Conservation (phyloP, 1,140 invertebrate genomes). For the Drosophila ficusphila region DNA sequence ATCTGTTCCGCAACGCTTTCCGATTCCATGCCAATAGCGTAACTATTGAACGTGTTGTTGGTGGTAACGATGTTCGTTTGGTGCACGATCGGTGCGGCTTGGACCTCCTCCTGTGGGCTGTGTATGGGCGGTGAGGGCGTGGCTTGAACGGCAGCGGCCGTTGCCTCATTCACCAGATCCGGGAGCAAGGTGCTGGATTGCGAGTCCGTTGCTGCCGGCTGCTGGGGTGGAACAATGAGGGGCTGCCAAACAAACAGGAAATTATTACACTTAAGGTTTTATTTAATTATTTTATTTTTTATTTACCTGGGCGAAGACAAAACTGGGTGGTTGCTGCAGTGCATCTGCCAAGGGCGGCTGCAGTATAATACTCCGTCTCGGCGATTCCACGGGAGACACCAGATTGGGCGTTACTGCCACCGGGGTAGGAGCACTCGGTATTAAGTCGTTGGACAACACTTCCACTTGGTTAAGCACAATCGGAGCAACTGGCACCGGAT, state of each 20-base stretch:
- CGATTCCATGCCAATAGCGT: conserved; percentile 53
- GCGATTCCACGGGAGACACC: conserved; percentile 67
- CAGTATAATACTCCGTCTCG: conserved; percentile 85
- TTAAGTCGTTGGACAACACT: conserved; percentile 11
- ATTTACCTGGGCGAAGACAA: conserved; percentile 65
- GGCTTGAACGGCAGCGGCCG: conserved; percentile 28
- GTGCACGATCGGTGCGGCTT: conserved; percentile 2
- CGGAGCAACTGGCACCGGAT: conserved; percentile 11
- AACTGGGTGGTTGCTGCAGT: conserved; percentile 78
- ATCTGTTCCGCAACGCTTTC: conserved; percentile 28
- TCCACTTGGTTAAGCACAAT: conserved; percentile 21
- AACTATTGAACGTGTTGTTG: conserved; percentile 49
- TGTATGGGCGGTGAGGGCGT: conserved; percentile 30
- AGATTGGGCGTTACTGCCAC: conserved; percentile 18
- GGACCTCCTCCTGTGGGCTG: conserved; percentile 4
- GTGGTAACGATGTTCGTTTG: conserved; percentile 38
- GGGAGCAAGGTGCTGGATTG: conserved; percentile 38
- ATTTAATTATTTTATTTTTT: background rate
- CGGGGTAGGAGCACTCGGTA: background rate
- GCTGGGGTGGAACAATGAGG: conserved; percentile 44
- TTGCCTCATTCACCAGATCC: conserved; percentile 66
- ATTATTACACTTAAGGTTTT: background rate
- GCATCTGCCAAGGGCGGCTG: conserved; percentile 84
- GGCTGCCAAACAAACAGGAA: conserved; percentile 26
- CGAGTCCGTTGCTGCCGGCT: conserved; percentile 4